Base-by-base conservation (phyloP, 2,888 invertebrate species). In the Hydraecia micacea region DNA sequence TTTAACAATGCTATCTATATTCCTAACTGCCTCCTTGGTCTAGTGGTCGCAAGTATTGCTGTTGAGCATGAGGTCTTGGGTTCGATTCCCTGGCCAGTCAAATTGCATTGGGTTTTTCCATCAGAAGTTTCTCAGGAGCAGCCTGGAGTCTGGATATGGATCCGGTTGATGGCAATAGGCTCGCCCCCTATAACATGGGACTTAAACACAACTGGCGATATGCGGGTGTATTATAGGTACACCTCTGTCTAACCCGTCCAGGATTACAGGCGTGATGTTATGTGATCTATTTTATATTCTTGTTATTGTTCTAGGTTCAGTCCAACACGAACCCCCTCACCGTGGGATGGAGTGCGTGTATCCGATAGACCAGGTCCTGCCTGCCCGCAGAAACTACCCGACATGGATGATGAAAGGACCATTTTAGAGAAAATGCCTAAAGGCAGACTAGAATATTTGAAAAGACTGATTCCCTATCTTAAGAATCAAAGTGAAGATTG, bases 401-500 rank as follows among this genome's bases (percentile, higher is more conserved):
- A 98, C 95, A 97, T 99, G 86, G 97, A 97, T 90, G 98, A 99
- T 93, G 98, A 98, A 95, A 98, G 98, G 91, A 98, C 98, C 90
- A 98, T 98, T 73, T 97, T 98, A 93, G 98, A 98, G 91, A 97
- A 98, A 93, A 99, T 99, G 98, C 99, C 99, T 87, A 98, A 98
- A 92, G 99, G 99, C 89, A 97, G 99, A 92, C 97, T 98, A 95
- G 98, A 99, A 95, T 98, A 99, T 95, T 97, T 99, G 88, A 98
- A 98, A 97, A 97, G 99, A 94, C 97, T 99, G 96, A 97, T 99
- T 94, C 99, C 99, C 89, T 98, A 98, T 97, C 98, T 99, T 94
- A 98, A 98, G 96, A 98, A 99, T 96, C 99, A 99, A 97, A 99
- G 98, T 94, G 99, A 99, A 97, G 99, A 99, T 97, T 99, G 99